Base-by-base conservation (phyloP, 92 coral and sea anemone genomes). In the Phenganax marumi region DNA sequence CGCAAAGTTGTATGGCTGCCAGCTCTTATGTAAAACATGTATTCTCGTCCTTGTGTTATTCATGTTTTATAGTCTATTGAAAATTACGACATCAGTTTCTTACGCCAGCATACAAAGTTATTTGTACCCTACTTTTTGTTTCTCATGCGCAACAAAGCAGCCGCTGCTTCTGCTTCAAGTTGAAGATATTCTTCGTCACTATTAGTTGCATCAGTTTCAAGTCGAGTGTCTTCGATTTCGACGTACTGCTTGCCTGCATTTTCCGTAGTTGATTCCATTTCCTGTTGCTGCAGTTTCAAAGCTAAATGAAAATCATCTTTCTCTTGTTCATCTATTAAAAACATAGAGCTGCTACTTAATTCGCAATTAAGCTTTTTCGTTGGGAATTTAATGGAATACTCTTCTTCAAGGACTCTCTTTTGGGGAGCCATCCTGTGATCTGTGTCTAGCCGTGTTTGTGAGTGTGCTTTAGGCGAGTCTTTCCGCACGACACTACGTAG, bases 291-390 rank as follows among this genome's bases (percentile, higher is more conserved):
- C 23, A 84, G 75, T 79, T 87, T 43, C 50, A 84, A 51, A 4
- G 90, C 90, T 2, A 87, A 72, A n/a, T 60, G 61, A 54, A 87
- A 87, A 76, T 87, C 90, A 68, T 62, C 43, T 62, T 62, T 62
- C 25, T 18, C 68, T 23, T 62, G 68, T 19, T 39, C 2, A 23
- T 62, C 33, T 62, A 62, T 14, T 56, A 56, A 9, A 55, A 62
- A 62, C 13, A 23, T 62, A 19, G 33, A 57, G 14, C 25, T 73
- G 13, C 43, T 23, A 39, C 68, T 62, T 62, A 13, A 26, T 7
- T 23, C 50, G 47, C 81, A 65, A 12, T 24, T 62, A 19, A 52
- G 58, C 62, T 50, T 71, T 19, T 73, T 62, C 0, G 78, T 72
- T 52, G 79, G 71, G 72, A 82, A 82, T 33, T 72, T 50, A 48